Evolutionary conservation across 2,797 vertebrate genomes (phyloP), one percentile per base, ranked within the genome.

Genomic region (Oreonectes daqikongensis): DNA sequence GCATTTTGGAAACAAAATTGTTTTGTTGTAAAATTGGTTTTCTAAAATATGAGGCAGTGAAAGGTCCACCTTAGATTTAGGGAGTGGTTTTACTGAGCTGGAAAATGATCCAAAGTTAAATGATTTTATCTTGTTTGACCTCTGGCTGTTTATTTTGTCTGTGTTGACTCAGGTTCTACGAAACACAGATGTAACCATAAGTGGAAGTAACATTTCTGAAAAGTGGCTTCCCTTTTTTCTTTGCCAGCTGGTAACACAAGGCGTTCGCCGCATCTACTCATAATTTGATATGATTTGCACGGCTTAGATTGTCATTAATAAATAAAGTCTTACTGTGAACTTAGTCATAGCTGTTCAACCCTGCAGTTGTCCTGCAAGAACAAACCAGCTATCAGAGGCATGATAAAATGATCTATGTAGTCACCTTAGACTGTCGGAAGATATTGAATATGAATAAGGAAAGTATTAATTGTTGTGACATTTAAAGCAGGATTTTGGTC

Each of bases 91-190:
- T 53, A 53, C 46, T 40, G 44, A 18, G 22, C 9, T 64, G 17
- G 2, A 42, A 53, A 28, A 26, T 30, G 11, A 71, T 17, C 24
- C 38, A 20, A 12, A 17, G 26, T 30, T 35, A 11, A 74, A 66
- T 65, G 8, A 42, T 26, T 65, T 74, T 40, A 65, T 66, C 48
- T 40, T 55, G 35, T 65, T 24, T 55, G 72, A 42, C 61, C 48
- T 22, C 72, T 30, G 61, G 35, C 18, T 65, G 46, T 65, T 65
- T 65, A 65, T 24, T 74, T 65, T 42, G 48, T 66, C 46, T 65
- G 1, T 53, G 60, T 63, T 73, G 59, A 50, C 71, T 73, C 44
- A 8, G 28, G 59, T 74, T 74, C 6, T 40, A 15, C 14, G 17
- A 40, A 73, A 55, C 48, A 42, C 35, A 44, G n/a, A 59, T 32